Conservation (phyloP, 2,797 vertebrate genomes). For the Arrhamphus sclerolepis region DNA sequence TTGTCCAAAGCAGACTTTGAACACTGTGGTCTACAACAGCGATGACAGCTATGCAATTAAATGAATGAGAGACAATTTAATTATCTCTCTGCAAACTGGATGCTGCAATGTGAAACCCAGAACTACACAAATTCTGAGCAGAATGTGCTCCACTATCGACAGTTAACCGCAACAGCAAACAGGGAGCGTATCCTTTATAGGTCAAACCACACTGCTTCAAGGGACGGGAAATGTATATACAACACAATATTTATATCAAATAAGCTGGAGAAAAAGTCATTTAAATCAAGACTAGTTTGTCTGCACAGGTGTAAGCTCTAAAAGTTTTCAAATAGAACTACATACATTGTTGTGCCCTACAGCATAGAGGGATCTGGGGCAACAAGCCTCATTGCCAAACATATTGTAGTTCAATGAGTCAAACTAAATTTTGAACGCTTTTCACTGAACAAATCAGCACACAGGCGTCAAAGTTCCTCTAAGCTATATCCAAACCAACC, state of each 20-base stretch:
- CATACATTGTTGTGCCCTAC: conserved; percentile 31
- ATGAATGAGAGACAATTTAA: conserved; percentile 45
- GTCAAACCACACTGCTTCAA: conserved; percentile 42
- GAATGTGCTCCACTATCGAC: conserved; percentile 14
- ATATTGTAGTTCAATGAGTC: conserved; percentile 53
- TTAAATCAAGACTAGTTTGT: conserved; percentile 31
- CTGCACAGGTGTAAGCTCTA: conserved; percentile 30
- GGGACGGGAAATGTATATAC: conserved; percentile 34
- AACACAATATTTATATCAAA: conserved; percentile 33
- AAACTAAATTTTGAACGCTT: conserved; percentile 32
- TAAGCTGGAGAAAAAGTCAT: conserved; percentile 9
- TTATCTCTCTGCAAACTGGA: conserved; percentile 27
- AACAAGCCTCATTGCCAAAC: conserved; percentile 32
- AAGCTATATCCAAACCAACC: conserved; percentile 39
- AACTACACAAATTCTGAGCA: conserved; percentile 17
- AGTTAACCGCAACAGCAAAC: conserved; percentile 32
- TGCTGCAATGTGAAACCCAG: conserved; percentile 22
- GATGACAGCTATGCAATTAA: conserved; percentile 35
- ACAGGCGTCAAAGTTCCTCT: conserved; percentile 57
- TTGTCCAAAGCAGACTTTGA: conserved; percentile 11
- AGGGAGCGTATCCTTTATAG: conserved; percentile 23
- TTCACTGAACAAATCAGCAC: conserved; percentile 27
- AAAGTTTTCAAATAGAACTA: conserved; percentile 37
- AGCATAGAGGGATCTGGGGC: conserved; percentile 52
- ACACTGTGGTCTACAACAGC: neutral